Evolutionary conservation across 2,797 vertebrate species (phyloP), one percentile per base, ranked within the genome.

Genomic region (Muraenolepis orangiensis): DNA sequence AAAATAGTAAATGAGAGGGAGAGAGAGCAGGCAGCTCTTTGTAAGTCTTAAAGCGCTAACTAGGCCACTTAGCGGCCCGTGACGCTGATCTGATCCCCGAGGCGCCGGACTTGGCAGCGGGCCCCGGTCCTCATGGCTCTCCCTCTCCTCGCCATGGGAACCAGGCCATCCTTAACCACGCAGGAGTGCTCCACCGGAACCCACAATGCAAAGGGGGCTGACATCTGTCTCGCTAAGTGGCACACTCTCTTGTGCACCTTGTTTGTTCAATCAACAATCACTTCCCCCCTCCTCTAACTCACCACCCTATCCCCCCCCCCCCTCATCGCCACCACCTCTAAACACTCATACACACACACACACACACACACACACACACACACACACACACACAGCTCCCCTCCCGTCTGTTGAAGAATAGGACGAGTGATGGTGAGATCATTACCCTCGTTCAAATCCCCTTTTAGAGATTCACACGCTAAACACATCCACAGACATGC

Each of bases 151-250:
- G 83, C 86, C 90, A 91, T 92, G 90, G 92, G 91, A 92, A 93
- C 90, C 89, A 90, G 91, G 91, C 89, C 90, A 91, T 91, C 90
- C 89, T 90, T 91, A 93, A 92, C 88, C 87, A 91, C 86, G 81
- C 89, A 89, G 89, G 89, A 91, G 90, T 84, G 83, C 90, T 90
- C 82, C 69, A 71, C 84, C 84, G 83, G 84, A 84, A 90, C 90
- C 90, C 90, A 91, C 88, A 91, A 91, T 89, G 88, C 82, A 86
- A 91, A 90, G 84, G 86, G 90, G 89, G 83, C 85, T 88, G 90
- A 92, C 91, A 92, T 93, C 92, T 93, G 92, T 91, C 91, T 89
- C 84, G 86, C 89, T 92, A 93, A 93, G 92, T 92, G 90, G 86
- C 80, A 86, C 83, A 80, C 88, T 91, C 91, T 91, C 91, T 91